Evolutionary conservation across 2,888 invertebrate genomes (phyloP), one percentile per base, ranked within the genome.

Genomic region (Pteria penguin): DNA sequence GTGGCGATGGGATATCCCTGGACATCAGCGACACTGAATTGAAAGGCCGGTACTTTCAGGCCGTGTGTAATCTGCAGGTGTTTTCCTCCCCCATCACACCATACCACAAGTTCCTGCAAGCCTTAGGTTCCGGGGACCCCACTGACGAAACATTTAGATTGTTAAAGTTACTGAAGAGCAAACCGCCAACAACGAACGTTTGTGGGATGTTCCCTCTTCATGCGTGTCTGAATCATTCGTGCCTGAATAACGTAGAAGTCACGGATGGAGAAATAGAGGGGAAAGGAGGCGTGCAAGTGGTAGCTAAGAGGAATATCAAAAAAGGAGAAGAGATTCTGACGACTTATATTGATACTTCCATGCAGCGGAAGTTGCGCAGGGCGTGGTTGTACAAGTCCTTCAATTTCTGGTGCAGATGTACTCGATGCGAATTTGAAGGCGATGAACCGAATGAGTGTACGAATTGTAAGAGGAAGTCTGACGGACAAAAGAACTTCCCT

Each of bases 361-460:
- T 90, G 85, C 86, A 87, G 0, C 80, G 87, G 52, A 83, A 83
- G 69, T 73, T 89, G 54, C 81, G 89, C 2, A 80, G 88, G 22
- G 88, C 89, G 22, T 90, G 89, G 89, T 79, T 90, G 14, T 90
- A 82, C 74, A 85, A 87, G 72, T 88, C 89, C 2, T 90, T 89
- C 80, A 89, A 88, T 72, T 90, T 90, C 77, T 90, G 89, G 89
- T 90, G 89, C 68, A 81, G 84, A 45, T 90, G 89, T 62, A 81
- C 72, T 24, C 82, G 87, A 11, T 90, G 89, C 69, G 81, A 84
- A 60, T 87, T 85, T 63, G 89, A 90, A 72, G 89, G 89, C 0
- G 88, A 88, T 65, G 85, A 87, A 57, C 79, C 85, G 4, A 76
- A 81, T 0, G 67, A 72, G 2, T 90, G 89, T 72, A 89, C 89